phyloP scores from a whole-genome alignment of 2,888 invertebrate genomes.

The Crocallis elinguaria region DNA sequence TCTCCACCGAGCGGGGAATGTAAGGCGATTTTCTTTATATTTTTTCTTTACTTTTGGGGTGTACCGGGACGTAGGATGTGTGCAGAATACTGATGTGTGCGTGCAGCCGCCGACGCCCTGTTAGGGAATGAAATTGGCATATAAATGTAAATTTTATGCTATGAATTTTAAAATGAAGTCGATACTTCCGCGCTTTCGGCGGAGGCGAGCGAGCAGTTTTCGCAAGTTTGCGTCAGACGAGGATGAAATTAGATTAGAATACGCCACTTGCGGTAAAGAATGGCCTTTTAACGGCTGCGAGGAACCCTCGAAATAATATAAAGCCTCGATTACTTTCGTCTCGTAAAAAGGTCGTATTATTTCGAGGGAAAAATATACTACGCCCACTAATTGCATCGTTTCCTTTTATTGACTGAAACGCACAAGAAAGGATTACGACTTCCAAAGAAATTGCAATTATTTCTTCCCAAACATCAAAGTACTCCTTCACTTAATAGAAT shows the following conservation, averaged over 20 bases:
- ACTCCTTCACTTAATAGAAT: slow-evolving; percentile 11
- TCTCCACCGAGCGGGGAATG: slow-evolving; percentile 71
- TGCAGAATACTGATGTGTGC: slow-evolving; percentile 82
- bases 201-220: slow-evolving; percentile 60
- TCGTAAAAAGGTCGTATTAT: background rate
- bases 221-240: slow-evolving; percentile 66
- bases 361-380: background rate
- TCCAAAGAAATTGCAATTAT: background rate
- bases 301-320: slow-evolving; percentile 12
- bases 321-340: slow-evolving; percentile 31
- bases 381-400: slow-evolving; percentile 7
- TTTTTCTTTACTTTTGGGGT: slow-evolving; percentile 70
- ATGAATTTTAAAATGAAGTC: slow-evolving; percentile 85
- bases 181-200: slow-evolving; percentile 77
- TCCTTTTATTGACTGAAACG: slow-evolving; percentile 7
- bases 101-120: slow-evolving; percentile 78
- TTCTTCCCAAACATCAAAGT: background rate
- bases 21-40: slow-evolving; percentile 72
- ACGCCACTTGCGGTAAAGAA: slow-evolving; percentile 69
- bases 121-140: slow-evolving; percentile 84
- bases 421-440: background rate
- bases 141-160: slow-evolving; percentile 85
- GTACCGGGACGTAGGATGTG: slow-evolving; percentile 67
- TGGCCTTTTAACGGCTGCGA: slow-evolving; percentile 62
- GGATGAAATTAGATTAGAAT: slow-evolving; percentile 81